Base-by-base conservation (phyloP, 2,113 vertebrate genomes). In the Nipponia nippon region DNA sequence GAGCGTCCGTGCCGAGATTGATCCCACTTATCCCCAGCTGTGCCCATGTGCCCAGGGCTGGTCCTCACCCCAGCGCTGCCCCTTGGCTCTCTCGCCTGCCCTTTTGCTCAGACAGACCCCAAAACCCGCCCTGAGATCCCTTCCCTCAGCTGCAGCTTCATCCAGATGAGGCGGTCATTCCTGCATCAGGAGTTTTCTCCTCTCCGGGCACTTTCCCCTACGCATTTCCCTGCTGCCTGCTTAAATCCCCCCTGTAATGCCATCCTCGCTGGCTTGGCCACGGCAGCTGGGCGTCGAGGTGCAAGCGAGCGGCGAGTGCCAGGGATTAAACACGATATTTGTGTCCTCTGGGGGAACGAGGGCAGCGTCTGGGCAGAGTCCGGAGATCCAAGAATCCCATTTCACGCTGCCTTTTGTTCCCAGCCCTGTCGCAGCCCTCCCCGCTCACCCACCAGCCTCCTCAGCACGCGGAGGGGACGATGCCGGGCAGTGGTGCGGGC, bases 351-450 rank as follows among this genome's bases (percentile, higher is more conserved):
- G 55, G 32, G 59, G 36, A 92, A 34, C 2, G n/a, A 92, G 93
- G 50, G 76, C 90, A 86, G 67, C 0, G 21, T 83, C 93, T 89
- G 77, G 87, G 66, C 75, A 83, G 32, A 92, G 62, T 63, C 34
- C 0, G 0, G 27, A 82, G 87, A 73, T 72, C 58, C 6, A 2
- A 19, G 67, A 71, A 75, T 96, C 85, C 5, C 16, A 14, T 96
- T 93, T 94, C 95, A 79, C 3, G 2, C n/a, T 61, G 3, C 40
- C 71, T 95, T 94, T 94, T 94, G 90, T 94, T 90, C 76, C 70
- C 84, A 87, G 79, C 52, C 32, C 22, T 11, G 36, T 36, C 52
- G 22, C 78, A 82, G 38, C 59, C 55, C 79, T 73, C 55, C 29
- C 58, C 1, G 3, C 36, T 72, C 16, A 1, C 53, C 76, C 79